phyloP scores from a whole-genome alignment of 2,797 vertebrate genomes.

The Apodemus agrarius region DNA sequence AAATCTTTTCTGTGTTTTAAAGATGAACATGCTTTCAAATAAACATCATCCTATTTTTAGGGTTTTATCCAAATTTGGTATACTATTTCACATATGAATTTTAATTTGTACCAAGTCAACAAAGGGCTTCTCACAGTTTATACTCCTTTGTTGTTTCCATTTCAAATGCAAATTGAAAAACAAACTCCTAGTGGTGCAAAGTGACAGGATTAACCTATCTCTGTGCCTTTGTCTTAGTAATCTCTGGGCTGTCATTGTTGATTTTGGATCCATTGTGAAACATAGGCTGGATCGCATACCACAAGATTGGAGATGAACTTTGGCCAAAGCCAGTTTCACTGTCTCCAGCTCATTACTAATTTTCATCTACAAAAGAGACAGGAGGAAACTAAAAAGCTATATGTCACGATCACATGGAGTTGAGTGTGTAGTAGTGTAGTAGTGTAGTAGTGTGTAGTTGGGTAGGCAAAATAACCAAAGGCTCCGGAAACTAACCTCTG shows the following conservation, averaged over 20 bases:
- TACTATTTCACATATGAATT: background rate
- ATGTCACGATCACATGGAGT: background rate
- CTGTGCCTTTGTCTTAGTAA: slow-evolving; percentile 32
- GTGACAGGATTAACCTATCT: slow-evolving; percentile 51
- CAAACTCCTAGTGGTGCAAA: background rate
- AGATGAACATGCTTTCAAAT: background rate
- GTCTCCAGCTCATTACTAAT: background rate
- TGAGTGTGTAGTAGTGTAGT: background rate
- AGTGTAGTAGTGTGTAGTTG: no score
- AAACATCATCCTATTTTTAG: slow-evolving; percentile 23
- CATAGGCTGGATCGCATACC: background rate
- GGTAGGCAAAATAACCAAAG: background rate
- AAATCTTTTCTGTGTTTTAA: slow-evolving; percentile 28
- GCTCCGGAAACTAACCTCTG: slow-evolving; percentile 6
- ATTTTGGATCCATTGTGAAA: slow-evolving; percentile 39
- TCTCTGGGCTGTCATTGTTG: background rate
- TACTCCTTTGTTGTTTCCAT: background rate
- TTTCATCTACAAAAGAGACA: slow-evolving; percentile 22
- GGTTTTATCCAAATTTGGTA: background rate
- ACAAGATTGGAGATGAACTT: background rate
- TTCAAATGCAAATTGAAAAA: slow-evolving; percentile 52
- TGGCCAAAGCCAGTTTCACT: background rate
- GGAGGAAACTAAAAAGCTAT: background rate
- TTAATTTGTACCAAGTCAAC: slow-evolving; percentile 11
- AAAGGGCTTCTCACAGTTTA: background rate